A percentile compares a stretch with the other conserved stretches of the same genome.
Conservation (phyloP, 2,113 vertebrate genomes). For the Sphaerodactylus townsendi region DNA sequence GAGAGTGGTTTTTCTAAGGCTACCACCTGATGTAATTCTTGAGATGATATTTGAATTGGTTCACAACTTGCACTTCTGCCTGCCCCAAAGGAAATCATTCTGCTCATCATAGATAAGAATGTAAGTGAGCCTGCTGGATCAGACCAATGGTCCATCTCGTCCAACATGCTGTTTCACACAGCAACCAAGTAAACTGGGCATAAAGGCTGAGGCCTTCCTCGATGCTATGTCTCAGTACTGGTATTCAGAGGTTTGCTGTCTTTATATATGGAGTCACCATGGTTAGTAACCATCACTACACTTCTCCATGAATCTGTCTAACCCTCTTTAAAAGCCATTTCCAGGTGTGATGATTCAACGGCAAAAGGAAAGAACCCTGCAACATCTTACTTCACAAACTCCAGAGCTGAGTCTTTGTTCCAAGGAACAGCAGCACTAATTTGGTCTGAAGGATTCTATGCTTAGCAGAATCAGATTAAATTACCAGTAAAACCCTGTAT, state of each 20-base stretch:
- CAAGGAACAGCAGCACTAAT: neutral
- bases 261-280: too few species aligned
- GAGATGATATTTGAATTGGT: neutral
- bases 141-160: too few species aligned
- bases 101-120: neutral
- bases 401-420: neutral
- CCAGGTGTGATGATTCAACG: neutral
- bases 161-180: too few species aligned
- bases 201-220: too few species aligned
- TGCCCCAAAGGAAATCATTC: neutral
- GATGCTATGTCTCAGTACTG: too few species aligned
- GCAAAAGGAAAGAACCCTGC: neutral
- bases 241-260: too few species aligned
- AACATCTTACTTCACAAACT: neutral
- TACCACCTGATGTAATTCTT: neutral
- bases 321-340: too few species aligned
- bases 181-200: too few species aligned
- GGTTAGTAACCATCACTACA: too few species aligned
- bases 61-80: neutral
- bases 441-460: too few species aligned
- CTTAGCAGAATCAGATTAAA: neutral
- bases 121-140: too few species aligned
- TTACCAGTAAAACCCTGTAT: neutral
- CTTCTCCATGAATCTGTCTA: too few species aligned
- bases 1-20: neutral